These are phyloP conservation scores for Oncorhynchus clarkii DNA, from an alignment of 2,113 vertebrate species.

Conservation along the genomic window DNA sequence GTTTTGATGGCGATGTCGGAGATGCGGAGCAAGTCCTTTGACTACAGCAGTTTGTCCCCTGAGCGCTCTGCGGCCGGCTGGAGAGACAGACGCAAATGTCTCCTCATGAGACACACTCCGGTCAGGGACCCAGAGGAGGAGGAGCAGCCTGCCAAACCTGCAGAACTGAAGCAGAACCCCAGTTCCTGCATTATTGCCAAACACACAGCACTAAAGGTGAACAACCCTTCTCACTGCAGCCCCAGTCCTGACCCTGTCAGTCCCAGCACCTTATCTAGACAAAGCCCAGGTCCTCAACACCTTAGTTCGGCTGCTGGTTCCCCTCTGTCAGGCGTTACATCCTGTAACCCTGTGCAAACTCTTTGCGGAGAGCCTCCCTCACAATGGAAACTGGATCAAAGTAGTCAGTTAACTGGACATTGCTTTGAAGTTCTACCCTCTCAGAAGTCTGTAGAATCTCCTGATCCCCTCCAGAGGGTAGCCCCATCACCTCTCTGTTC, in stretches of 20 bases:
- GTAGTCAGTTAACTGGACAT: conserved; percentile 43
- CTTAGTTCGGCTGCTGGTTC: conserved; percentile 31
- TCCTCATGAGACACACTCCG: conserved; percentile 81
- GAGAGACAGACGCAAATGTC: conserved; percentile 88
- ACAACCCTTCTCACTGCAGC: background rate
- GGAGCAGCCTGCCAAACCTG: conserved; percentile 33
- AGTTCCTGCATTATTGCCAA: conserved; percentile 4
- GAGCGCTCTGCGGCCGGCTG: conserved; percentile 73
- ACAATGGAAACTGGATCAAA: conserved; percentile 56
- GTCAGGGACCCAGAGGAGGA: conserved; percentile 64
- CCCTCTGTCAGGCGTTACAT: conserved; percentile 31
- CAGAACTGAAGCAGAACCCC: background rate
- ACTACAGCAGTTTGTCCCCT: conserved; percentile 86
- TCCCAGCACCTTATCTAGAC: conserved; percentile 34
- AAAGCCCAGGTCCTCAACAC: conserved; percentile 32
- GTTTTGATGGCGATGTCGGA: conserved; percentile 80
- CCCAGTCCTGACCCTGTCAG: conserved; percentile 28
- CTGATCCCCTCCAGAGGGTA: conserved; percentile 30
- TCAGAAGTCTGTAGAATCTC: conserved; percentile 5
- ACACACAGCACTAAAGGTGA: background rate
- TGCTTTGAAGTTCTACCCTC: conserved; percentile 45
- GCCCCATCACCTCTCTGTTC: conserved; percentile 11
- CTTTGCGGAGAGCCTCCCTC: conserved; percentile 41
- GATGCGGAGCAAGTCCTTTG: conserved; percentile 92
- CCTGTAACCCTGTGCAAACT: conserved; percentile 25